Evolutionary conservation across 2,888 invertebrate species (phyloP), one percentile per base, ranked within the genome.

Genomic region (Pogonocherus hispidulus): DNA sequence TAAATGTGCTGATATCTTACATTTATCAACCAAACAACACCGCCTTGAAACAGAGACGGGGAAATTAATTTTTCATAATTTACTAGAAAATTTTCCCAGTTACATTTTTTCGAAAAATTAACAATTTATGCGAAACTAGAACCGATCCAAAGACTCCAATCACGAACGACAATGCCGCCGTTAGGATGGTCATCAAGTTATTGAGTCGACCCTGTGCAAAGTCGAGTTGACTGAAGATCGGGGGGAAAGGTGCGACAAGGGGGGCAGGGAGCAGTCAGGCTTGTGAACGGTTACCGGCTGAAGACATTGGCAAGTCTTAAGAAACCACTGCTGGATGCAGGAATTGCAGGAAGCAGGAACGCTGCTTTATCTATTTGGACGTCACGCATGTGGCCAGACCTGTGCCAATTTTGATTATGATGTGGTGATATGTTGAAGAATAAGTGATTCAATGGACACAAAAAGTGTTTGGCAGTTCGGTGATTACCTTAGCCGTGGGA

Each of bases 211-310:
- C 62, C 62, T 62, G 62, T 51, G 51, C 41, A 16, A 71, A 66
- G 66, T 66, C 63, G 64, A 64, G 66, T 63, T n/a, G 16, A 66
- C 66, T 71, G 67, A 67, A 63, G 69, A 63, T 62, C 56, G 41
- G 63, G 70, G 70, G 71, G 71, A 60, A 64, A 37, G 27, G 67
- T 41, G 70, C 65, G 69, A 63, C 64, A 65, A 68, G 66, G 69
- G 71, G 62, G 69, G 66, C 66, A 46, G 63, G 63, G 59, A 69
- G 69, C 73, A 69, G 73, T 71, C 63, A 63, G 69, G 65, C 66
- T 66, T 67, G 71, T 69, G 73, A 73, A 67, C 69, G 73, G 66
- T 60, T 62, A 69, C 64, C 65, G 66, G 63, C 63, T 57, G 68
- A 68, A 68, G 68, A 68, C 63, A 64, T 59, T 54, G 63, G 52